These are phyloP conservation scores for Amphipyra berbera DNA, from an alignment of 2,888 invertebrate genomes.

Conservation along the genomic window DNA sequence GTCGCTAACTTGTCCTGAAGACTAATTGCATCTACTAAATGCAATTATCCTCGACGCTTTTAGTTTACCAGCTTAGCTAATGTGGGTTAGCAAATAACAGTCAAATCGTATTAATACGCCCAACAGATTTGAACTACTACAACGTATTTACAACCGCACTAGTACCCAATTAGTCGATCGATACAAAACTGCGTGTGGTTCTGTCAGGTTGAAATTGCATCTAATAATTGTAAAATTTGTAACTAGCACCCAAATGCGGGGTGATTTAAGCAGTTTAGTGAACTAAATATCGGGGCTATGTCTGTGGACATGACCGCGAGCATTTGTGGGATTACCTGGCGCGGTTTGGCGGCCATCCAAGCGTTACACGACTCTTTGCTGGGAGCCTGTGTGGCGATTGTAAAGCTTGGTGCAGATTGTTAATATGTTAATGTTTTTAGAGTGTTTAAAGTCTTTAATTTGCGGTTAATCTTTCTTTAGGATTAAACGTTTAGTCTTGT, in stretches of 20 bases:
- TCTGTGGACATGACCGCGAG: slow-evolving; percentile 64
- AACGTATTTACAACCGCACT: slow-evolving; percentile 26
- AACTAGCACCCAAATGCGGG: slow-evolving; percentile 41
- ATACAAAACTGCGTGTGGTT: slow-evolving; percentile 26
- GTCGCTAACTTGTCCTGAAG: not conserved
- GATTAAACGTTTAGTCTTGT: not conserved
- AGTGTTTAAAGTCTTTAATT: slow-evolving; percentile 23
- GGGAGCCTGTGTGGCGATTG: slow-evolving; percentile 24
- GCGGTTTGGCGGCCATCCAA: slow-evolving; percentile 74
- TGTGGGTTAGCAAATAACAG: slow-evolving; percentile 29
- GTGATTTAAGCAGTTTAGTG: slow-evolving; percentile 53
- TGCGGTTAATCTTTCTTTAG: not conserved
- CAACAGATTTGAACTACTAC: slow-evolving; percentile 28
- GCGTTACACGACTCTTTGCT: slow-evolving; percentile 53
- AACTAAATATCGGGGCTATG: slow-evolving; percentile 61
- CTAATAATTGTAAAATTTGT: slow-evolving; percentile 56
- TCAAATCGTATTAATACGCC: slow-evolving; percentile 21
- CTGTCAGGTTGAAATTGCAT: slow-evolving; percentile 35
- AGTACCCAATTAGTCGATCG: slow-evolving; percentile 48
- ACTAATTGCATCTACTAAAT: slow-evolving; percentile 18
- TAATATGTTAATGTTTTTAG: slow-evolving; percentile 14
- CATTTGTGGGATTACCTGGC: slow-evolving; percentile 73
- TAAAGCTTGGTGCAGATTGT: slow-evolving; percentile 38
- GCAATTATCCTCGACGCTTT: slow-evolving; percentile 21
- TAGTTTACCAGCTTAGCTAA: slow-evolving; percentile 17